A percentile compares a stretch with the other conserved stretches of the same genome.
These are phyloP conservation scores for Scalopus aquaticus DNA, from an alignment of 2,113 vertebrate species.

Conservation along the genomic window DNA sequence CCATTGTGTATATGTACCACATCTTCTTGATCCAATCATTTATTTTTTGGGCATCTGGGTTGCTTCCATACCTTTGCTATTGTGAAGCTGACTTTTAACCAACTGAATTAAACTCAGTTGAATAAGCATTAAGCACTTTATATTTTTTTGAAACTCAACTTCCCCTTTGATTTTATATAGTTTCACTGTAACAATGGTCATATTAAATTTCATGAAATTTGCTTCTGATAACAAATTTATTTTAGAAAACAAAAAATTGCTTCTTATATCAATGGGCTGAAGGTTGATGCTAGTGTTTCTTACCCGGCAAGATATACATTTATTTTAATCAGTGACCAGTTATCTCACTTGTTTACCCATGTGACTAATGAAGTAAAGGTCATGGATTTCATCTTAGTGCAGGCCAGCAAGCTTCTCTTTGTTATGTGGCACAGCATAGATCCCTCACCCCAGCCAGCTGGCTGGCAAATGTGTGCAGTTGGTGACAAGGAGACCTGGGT, in stretches of 20 bases:
- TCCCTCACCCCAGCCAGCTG: conserved; percentile 63
- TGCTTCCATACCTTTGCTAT: too few relatives aligned
- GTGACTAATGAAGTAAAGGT: conserved; percentile 51
- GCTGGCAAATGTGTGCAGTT: conserved; percentile 75
- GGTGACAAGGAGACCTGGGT: conserved; percentile 76
- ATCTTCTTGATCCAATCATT: too few relatives aligned
- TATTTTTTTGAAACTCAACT: background rate
- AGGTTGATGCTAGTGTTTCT: conserved; percentile 6
- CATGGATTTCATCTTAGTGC: conserved; percentile 22
- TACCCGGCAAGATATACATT: conserved; percentile 5
- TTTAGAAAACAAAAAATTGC: background rate
- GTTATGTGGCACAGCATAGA: conserved; percentile 18
- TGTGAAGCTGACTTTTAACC: conserved; percentile 49
- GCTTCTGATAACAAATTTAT: background rate
- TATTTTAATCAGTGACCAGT: conserved; percentile 51
- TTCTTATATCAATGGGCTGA: background rate
- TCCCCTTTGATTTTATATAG: background rate
- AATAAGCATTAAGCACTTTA: background rate
- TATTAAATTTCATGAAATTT: conserved; percentile 60
- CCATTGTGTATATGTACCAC: too few relatives aligned
- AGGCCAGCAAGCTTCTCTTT: conserved; percentile 54
- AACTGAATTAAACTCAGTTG: background rate
- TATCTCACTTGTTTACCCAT: background rate
- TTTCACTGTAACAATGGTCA: conserved; percentile 44
- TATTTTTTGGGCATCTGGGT: too few relatives aligned